These are phyloP conservation scores for Stegodyphus mimosarum DNA, from an alignment of 1,140 invertebrate species.

Conservation along the genomic window DNA sequence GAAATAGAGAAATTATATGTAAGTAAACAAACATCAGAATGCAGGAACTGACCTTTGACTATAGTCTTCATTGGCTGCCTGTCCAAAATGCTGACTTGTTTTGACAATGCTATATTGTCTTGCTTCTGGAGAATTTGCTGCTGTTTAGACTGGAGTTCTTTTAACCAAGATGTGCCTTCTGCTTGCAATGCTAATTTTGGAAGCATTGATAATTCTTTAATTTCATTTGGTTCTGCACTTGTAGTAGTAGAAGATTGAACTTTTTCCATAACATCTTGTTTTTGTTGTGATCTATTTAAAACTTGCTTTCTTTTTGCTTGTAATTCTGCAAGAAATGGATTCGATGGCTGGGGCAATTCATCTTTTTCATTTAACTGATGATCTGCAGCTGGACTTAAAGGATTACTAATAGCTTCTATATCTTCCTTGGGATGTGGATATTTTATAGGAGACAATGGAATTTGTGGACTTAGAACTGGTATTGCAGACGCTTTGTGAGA, in stretches of 20 bases:
- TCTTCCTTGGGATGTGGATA: neutral
- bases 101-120: conserved; percentile 16
- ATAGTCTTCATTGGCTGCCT: no score
- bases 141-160: conserved; percentile 50
- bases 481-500: conserved; percentile 31
- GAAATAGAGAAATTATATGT: no score
- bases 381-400: neutral
- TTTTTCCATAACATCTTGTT: neutral
- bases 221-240: neutral
- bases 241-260: neutral
- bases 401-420: neutral
- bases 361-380: conserved; percentile 12
- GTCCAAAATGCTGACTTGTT: conserved; percentile 9
- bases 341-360: conserved; percentile 30
- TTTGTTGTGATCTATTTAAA: conserved; percentile 24
- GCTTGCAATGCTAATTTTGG: conserved; percentile 31
- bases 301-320: conserved; percentile 54
- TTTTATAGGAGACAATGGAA: conserved; percentile 33
- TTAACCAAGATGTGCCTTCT: conserved; percentile 51
- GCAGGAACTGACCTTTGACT: no score
- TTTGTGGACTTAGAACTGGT: conserved; percentile 42
- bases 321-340: conserved; percentile 53
- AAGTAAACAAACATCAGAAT: no score
- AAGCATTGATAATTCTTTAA: conserved; percentile 32
- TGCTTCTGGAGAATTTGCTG: conserved; percentile 32